Evolutionary conservation across 1,140 invertebrate genomes (phyloP), one percentile per base, ranked within the genome.

Genomic region (Rhyacophila brunnea): DNA sequence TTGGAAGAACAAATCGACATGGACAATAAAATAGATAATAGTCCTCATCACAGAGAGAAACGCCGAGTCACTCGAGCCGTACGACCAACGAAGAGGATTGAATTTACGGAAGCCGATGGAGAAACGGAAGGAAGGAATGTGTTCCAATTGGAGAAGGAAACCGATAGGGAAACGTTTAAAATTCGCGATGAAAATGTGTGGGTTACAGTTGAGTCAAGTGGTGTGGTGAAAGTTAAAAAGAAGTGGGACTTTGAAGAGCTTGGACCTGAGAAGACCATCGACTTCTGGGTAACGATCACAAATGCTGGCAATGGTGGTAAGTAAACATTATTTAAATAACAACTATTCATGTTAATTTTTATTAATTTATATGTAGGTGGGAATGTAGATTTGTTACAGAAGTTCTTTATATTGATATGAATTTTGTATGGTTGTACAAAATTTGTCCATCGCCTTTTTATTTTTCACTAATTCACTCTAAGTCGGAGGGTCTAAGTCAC

Each of bases 231-330:
- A 67, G 92, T 96, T 34, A 95, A 94, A 77, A 92, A 94, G 83
- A 94, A 94, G 82, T 96, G 93, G 93, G 93, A 96, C 81, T 96
- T 93, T 74, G 94, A 96, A 70, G 92, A 95, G 68, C 74, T 96
- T 2, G 93, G 92, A n/a, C 91, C 92, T 0, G 93, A 96, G 74
- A 96, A 96, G 74, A 95, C 91, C 1, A 95, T 96, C 67, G 93
- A 96, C 72, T 96, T 96, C 75, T 96, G 93, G 93, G 93, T 96
- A 11, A 95, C 91, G 19, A 95, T 95, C 66, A 92, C 90, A 9
- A 95, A 95, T 74, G 83, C 87, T 68, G 89, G 89, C 80, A 88
- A 87, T 74, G 86, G 87, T 80, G 88, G 88, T 91, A 75, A 87
- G 87, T 83, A 19, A 5, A 51, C 6, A 48, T n/a, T n/a, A n/a